phyloP scores from a whole-genome alignment of 2,888 invertebrate genomes.

The Drosophila siamana region DNA sequence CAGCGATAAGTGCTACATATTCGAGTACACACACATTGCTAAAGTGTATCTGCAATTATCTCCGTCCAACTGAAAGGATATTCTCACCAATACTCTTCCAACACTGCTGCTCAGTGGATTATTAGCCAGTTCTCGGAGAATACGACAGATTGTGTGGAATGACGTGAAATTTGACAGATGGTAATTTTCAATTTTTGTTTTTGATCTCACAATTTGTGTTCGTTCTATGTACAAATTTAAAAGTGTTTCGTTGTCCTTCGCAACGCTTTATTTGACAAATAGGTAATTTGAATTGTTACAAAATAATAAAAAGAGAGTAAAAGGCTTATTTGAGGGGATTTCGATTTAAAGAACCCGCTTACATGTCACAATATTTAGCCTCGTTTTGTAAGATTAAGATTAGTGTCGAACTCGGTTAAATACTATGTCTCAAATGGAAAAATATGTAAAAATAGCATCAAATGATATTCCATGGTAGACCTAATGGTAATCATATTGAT shows the following conservation, averaged over 20 bases:
- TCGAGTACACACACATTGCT: background rate
- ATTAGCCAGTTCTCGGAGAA: conserved; percentile 49
- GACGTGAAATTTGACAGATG: conserved; percentile 85
- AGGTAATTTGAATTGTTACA: conserved; percentile 74
- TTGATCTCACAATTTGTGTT: conserved; percentile 81
- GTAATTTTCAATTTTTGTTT: conserved; percentile 82
- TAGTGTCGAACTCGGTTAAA: background rate
- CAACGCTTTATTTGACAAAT: conserved; percentile 66
- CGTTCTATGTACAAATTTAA: conserved; percentile 55
- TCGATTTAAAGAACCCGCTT: conserved; percentile 47
- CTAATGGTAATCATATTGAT: conserved; percentile 59
- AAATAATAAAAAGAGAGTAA: conserved; percentile 44
- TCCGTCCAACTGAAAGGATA: conserved; percentile 42
- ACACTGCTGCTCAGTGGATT: conserved; percentile 57
- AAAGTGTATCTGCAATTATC: conserved; percentile 54
- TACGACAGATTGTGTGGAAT: conserved; percentile 59
- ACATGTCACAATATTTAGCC: conserved; percentile 83
- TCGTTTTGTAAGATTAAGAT: conserved; percentile 44
- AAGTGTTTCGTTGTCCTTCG: conserved; percentile 77
- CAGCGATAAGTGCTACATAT: conserved; percentile 51
- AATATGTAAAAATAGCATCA: conserved; percentile 4
- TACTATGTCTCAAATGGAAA: background rate
- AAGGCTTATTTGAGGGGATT: conserved; percentile 51
- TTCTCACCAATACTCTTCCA: conserved; percentile 46
- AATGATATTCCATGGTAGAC: conserved; percentile 6